These are phyloP conservation scores for Ranitomeya variabilis DNA, from an alignment of 2,113 vertebrate species.

Conservation along the genomic window DNA sequence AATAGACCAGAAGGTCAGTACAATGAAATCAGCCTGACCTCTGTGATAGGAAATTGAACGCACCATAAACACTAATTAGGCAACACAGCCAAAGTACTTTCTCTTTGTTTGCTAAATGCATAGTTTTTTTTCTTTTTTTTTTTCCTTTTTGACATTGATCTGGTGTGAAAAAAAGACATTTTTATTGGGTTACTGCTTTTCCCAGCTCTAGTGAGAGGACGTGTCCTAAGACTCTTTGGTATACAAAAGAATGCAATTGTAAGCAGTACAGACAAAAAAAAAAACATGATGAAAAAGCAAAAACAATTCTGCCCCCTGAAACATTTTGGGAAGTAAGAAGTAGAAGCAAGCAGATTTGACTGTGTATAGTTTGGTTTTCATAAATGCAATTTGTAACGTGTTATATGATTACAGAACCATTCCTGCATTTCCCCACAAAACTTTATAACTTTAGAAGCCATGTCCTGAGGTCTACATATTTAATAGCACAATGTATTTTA, in stretches of 20 bases:
- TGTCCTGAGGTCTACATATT: slow-evolving; percentile 24
- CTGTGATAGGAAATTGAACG: slow-evolving; percentile 71
- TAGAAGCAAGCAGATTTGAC: not conserved
- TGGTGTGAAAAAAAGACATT: slow-evolving; percentile 58
- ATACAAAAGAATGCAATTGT: slow-evolving; percentile 67
- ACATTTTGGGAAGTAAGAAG: not conserved
- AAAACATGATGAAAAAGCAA: not conserved
- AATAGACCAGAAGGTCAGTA: slow-evolving; percentile 81
- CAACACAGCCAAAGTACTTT: slow-evolving; percentile 88
- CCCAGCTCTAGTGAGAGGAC: slow-evolving; percentile 64
- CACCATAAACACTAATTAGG: slow-evolving; percentile 73
- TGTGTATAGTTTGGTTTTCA: not conserved
- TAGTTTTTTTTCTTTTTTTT: slow-evolving; percentile 72
- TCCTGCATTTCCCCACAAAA: not conserved
- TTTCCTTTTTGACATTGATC: slow-evolving; percentile 64
- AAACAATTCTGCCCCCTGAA: not conserved
- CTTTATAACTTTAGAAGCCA: not conserved
- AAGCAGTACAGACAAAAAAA: slow-evolving; percentile 58
- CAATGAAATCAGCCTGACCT: slow-evolving; percentile 71
- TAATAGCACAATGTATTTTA: not conserved
- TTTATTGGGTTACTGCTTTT: slow-evolving; percentile 63
- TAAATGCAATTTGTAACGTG: not conserved
- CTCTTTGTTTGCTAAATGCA: slow-evolving; percentile 96
- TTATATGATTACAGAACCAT: not conserved
- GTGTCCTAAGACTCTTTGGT: slow-evolving; percentile 78